Base-by-base conservation (phyloP, 2,888 invertebrate genomes). In the Spisula solida region DNA sequence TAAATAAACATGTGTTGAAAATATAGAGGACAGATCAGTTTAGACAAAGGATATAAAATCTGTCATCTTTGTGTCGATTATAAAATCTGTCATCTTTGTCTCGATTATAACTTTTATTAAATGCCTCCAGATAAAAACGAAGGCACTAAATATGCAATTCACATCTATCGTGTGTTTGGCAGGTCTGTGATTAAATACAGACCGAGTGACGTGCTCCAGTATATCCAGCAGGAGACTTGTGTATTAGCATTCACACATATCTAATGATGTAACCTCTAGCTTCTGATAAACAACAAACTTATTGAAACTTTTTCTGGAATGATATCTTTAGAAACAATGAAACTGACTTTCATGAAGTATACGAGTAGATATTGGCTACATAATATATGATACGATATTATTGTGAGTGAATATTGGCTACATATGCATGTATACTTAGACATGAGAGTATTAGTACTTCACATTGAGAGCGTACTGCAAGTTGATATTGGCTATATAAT, bases 121-220 rank as follows among this genome's bases (percentile, higher is more conserved):
- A 34, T 75, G 75, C 18, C 34, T 34, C 12, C 1, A 34, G 31
- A 16, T 41, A 34, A 75, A 75, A 75, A 16, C 75, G 12, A 2
- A 14, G 31, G 75, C 34, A 18, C 31, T 75, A 1, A 16, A 75
- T 70, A 16, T 18, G 16, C 16, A 18, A 31, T 75, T 75, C 75
- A 16, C 14, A 34, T 75, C 31, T 31, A 5, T 75, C 31, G 18
- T 10, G 34, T 75, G 34, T 31, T 16, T 75, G 34, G 20, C 31
- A 75, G 12, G 75, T 34, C 31, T 75, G 75, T 75, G 75, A 75
- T 75, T 75, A 75, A 75, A 0, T 75, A 75, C 75, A 34, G 31
- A 5, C 16, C 1, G 75, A 34, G 16, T 18, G 16, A n/a, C 60
- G 25, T n/a, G 25, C 8, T 60, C 60, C 29, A 1, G 75, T 25